Base-by-base conservation (phyloP, 2,888 invertebrate species). In the Dioctria linearis region DNA sequence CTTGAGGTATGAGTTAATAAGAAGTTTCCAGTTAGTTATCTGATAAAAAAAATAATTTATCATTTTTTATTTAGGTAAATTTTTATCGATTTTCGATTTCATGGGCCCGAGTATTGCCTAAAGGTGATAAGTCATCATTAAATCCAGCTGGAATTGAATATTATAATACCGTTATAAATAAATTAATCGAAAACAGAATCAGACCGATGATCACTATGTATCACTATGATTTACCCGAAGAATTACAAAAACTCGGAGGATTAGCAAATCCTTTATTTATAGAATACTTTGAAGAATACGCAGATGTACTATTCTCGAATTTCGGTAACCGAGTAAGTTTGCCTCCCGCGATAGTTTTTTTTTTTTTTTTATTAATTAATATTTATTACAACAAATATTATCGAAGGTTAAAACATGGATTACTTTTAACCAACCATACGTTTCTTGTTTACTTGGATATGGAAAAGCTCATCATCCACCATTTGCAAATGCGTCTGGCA, bases 91-190 rank as follows among this genome's bases (percentile, higher is more conserved):
- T 92, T 84, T 92, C 92, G 3, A 89, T 92, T 81, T 90, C 92
- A 0, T 94, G 94, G 94, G 86, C 92, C 0, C 88, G 94, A 42
- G 88, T 94, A 39, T 85, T 93, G 71, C 92, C 93, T 0, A 90
- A 90, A 42, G 92, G 92, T 54, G 90, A 90, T 71, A 83, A 89
- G 0, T 89, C 91, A 71, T 86, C 88, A n/a, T 86, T 92, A 8
- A 94, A 93, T 85, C 85, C 90, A 83, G 89, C 89, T 2, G 94
- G 93, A 3, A 87, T 93, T n/a, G 86, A 90, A 40, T 93, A 94
- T 86, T 95, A 94, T 86, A 92, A 92, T 83, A 89, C 90, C 82
- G 87, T 93, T 5, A 92, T 94, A 78, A 86, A 93, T 84, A 92
- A 91, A 85, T 89, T 94, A 82, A 82, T 92, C 0, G 90, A 89